Conservation (phyloP, 2,797 vertebrate species). For the Gadopsis marmoratus region DNA sequence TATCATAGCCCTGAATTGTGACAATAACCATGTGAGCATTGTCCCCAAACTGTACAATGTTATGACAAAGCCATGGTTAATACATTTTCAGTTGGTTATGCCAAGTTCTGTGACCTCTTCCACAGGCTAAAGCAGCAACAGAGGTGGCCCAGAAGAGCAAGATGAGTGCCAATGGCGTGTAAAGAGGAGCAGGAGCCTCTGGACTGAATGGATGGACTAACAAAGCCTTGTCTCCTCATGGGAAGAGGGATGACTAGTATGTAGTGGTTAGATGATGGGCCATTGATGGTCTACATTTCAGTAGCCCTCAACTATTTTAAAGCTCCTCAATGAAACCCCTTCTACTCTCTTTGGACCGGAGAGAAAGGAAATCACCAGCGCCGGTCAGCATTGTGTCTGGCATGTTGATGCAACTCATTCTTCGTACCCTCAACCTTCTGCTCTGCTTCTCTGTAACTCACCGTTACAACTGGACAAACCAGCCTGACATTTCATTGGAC, state of each 20-base stretch:
- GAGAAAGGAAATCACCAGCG: neutral
- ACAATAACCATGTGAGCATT: neutral
- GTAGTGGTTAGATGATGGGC: neutral
- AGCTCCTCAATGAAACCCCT: neutral
- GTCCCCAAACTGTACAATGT: neutral
- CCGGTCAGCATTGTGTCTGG: neutral
- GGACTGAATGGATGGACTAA: slow-evolving; percentile 18
- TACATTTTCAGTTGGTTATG: neutral
- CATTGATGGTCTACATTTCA: slow-evolving; percentile 14
- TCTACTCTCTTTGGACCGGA: slow-evolving; percentile 6
- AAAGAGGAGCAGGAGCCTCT: slow-evolving; percentile 47
- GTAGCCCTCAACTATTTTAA: slow-evolving; percentile 1
- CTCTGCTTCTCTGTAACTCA: slow-evolving; percentile 25
- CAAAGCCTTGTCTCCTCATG: neutral
- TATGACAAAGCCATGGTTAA: neutral
- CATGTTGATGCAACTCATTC: slow-evolving; percentile 2
- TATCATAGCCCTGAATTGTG: neutral
- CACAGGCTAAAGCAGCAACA: slow-evolving; percentile 85
- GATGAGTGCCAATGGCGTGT: slow-evolving; percentile 86
- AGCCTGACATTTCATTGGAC: slow-evolving; percentile 23
- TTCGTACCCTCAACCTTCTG: neutral
- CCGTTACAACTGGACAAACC: slow-evolving; percentile 5
- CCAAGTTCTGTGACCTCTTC: slow-evolving; percentile 12
- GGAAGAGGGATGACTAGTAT: neutral
- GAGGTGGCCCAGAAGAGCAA: slow-evolving; percentile 85